phyloP scores from a whole-genome alignment of 2,797 vertebrate genomes.

The Alca torda region DNA sequence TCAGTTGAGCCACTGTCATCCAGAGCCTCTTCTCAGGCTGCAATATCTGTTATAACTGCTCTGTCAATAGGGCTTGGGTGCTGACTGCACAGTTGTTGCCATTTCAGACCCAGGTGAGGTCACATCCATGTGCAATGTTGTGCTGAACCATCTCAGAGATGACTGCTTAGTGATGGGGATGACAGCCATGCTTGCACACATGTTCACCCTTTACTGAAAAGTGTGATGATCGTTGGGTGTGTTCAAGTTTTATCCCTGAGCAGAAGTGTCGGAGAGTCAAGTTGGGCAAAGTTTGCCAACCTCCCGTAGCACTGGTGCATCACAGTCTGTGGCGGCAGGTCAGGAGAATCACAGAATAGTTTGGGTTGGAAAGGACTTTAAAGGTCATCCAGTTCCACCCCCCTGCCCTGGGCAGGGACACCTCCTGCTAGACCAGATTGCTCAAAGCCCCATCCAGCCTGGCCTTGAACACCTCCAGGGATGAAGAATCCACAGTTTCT shows the following conservation, averaged over 20 bases:
- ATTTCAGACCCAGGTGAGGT: neutral
- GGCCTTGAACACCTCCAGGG: neutral
- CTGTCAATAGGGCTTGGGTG: neutral
- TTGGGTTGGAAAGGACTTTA: neutral
- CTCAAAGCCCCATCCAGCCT: neutral
- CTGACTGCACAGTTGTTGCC: neutral
- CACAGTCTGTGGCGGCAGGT: neutral
- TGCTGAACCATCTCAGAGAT: neutral
- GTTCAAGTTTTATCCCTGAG: neutral
- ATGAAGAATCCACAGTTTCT: neutral
- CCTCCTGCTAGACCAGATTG: neutral
- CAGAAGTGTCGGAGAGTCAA: neutral
- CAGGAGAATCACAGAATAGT: neutral
- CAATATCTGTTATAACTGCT: too few species aligned
- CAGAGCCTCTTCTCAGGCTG: neutral
- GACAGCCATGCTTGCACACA: neutral
- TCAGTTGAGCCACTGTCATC: neutral
- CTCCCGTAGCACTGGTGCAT: neutral
- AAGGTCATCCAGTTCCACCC: neutral
- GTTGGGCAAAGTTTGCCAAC: neutral
- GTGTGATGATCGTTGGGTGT: accelerated
- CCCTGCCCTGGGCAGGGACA: neutral
- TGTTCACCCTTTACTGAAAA: neutral
- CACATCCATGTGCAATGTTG: neutral
- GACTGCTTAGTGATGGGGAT: neutral